These are phyloP conservation scores for Bembecia ichneumoniformis DNA, from an alignment of 2,888 invertebrate genomes.

Conservation along the genomic window DNA sequence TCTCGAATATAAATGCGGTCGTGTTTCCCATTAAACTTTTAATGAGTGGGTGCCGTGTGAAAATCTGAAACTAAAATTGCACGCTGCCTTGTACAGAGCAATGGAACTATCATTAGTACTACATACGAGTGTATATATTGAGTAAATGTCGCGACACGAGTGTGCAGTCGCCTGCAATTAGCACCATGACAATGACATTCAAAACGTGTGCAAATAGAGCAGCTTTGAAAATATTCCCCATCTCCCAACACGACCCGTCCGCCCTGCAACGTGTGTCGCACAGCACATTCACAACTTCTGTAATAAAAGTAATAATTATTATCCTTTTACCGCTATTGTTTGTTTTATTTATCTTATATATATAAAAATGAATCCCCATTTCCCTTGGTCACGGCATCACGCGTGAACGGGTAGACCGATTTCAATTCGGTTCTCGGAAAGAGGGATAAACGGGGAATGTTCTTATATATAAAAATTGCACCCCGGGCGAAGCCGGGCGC, in stretches of 20 bases:
- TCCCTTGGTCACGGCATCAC: too few relatives aligned
- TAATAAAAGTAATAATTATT: constrained; percentile 13
- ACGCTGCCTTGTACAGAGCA: constrained; percentile 12
- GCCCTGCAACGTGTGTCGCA: not conserved
- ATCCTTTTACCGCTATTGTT: constrained; percentile 12
- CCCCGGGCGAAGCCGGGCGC: too few relatives aligned
- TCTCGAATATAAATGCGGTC: not conserved
- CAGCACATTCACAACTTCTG: constrained; percentile 10
- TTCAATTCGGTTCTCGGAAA: too few relatives aligned
- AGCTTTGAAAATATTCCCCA: constrained; percentile 14
- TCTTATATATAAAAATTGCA: too few relatives aligned
- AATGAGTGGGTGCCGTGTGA: constrained; percentile 23
- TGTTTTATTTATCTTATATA: too few relatives aligned
- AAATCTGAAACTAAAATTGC: constrained; percentile 19
- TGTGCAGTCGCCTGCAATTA: constrained; percentile 35
- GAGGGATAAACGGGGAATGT: too few relatives aligned
- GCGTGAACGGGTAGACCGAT: too few relatives aligned
- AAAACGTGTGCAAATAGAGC: constrained; percentile 62
- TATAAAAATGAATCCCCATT: too few relatives aligned
- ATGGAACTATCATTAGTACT: not conserved
- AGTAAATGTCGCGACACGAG: not conserved
- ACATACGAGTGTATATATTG: not conserved
- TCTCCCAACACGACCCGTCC: constrained; percentile 13
- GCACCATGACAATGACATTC: constrained; percentile 65
- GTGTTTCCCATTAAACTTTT: constrained; percentile 18